Base-by-base conservation (phyloP, 2,888 invertebrate genomes). In the Acanthacorydalis orientalis region DNA sequence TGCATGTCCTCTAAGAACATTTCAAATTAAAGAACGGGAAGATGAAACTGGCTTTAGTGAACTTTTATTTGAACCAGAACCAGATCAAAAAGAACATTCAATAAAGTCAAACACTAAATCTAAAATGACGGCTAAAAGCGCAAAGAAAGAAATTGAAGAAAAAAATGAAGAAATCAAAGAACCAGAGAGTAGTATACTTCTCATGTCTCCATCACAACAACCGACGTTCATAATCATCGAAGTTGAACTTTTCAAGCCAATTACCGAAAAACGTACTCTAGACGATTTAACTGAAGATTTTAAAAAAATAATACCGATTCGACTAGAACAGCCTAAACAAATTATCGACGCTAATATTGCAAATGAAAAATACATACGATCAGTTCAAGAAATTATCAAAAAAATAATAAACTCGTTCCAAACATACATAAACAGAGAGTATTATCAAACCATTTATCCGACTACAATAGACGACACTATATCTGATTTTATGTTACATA, bases 201-300 rank as follows among this genome's bases (percentile, higher is more conserved):
- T 66, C 8, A 62, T 54, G 49, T 57, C 59, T 46, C 63, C 64
- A 48, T 51, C 57, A 9, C 62, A 60, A 9, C 50, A 57, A 45
- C 60, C 58, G 16, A 61, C 64, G 31, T 64, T 66, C 51, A 54
- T 66, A 23, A 51, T 66, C 14, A 48, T 64, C 1, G 64, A 66
- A 55, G 54, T 67, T 10, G 64, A 63, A 52, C 51, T 66, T 15
- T 52, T 57, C 31, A 55, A 57, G 37, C 59, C 65, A 1, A 48
- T 66, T 8, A 51, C 52, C 14, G 53, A 54, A 23, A 54, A 54
- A 50, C 51, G 56, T 49, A 49, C 57, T 11, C 34, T 63, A 4
- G 61, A 64, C 51, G 63, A 65, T 51, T 45, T 65, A 14, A 53
- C 56, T 8, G 44, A 54, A 10, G 53, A 57, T 57, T 59, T 55